phyloP scores from a whole-genome alignment of 2,888 invertebrate species.

The Tortrix viridana region DNA sequence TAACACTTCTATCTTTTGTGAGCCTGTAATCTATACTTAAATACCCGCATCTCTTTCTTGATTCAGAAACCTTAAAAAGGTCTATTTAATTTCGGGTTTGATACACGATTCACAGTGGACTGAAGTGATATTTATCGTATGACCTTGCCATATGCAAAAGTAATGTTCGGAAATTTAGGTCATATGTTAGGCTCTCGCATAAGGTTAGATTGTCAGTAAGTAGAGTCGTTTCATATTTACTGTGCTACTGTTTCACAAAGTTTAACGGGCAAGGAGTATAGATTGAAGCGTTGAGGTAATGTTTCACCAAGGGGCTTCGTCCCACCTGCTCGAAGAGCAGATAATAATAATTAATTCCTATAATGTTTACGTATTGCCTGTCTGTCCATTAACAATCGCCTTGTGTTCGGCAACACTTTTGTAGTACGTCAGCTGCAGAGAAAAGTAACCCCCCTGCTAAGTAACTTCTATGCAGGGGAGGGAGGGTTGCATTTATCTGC shows the following conservation, averaged over 20 bases:
- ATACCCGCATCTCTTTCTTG: neutral
- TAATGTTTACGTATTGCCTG: slow-evolving; percentile 27
- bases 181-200: slow-evolving; percentile 2
- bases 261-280: neutral
- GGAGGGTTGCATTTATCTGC: too few relatives aligned
- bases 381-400: slow-evolving; percentile 51
- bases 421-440: too few relatives aligned
- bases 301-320: slow-evolving; percentile 63
- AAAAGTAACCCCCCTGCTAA: too few relatives aligned
- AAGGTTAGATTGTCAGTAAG: slow-evolving; percentile 28
- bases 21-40: slow-evolving; percentile 19
- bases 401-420: slow-evolving; percentile 59
- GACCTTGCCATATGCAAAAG: slow-evolving; percentile 32
- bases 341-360: slow-evolving; percentile 17
- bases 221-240: slow-evolving; percentile 22
- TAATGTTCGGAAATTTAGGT: slow-evolving; percentile 22
- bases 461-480: too few relatives aligned
- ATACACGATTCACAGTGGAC: slow-evolving; percentile 10
- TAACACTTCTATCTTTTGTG: slow-evolving; percentile 26
- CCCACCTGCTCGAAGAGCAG: slow-evolving; percentile 55
- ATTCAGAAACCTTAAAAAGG: neutral
- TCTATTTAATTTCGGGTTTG: neutral
- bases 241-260: slow-evolving; percentile 27
- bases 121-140: slow-evolving; percentile 32
- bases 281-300: slow-evolving; percentile 23